Conservation (phyloP, 2,797 vertebrate genomes). For the Sebastes itinus region DNA sequence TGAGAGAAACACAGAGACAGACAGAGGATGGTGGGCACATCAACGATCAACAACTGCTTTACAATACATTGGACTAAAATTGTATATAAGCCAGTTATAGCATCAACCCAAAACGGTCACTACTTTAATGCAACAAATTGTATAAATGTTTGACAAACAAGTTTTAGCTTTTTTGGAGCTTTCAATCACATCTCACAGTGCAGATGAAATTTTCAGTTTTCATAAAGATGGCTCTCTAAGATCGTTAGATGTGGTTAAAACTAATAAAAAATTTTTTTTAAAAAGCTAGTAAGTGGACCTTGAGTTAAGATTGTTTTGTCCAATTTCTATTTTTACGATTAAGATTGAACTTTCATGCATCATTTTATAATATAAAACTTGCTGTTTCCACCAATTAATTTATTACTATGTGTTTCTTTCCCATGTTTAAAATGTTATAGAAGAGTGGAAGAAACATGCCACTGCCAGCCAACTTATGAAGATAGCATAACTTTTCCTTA, state of each 20-base stretch:
- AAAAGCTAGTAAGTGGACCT: no score
- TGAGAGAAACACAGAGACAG: constrained; percentile 9
- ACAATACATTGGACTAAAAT: background rate
- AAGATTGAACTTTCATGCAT: background rate
- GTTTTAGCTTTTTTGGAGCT: background rate
- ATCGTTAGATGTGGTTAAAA: background rate
- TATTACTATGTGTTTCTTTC: background rate
- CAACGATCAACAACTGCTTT: background rate
- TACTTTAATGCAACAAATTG: background rate
- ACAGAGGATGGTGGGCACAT: background rate
- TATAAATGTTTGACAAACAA: background rate
- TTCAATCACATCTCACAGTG: background rate
- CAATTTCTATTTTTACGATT: background rate
- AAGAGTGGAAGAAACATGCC: background rate
- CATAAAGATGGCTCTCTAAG: background rate
- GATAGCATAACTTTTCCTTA: background rate
- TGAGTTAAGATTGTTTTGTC: no score
- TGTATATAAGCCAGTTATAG: background rate
- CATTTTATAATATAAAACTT: background rate
- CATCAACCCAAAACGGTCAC: background rate
- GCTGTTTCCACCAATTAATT: background rate
- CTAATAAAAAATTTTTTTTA: background rate
- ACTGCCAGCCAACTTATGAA: background rate
- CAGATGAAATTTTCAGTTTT: background rate
- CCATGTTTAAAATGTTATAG: background rate